A percentile compares a stretch with the other conserved stretches of the same genome.
phyloP scores from a whole-genome alignment of 2,888 invertebrate species.

The Drosophila buzzatii region DNA sequence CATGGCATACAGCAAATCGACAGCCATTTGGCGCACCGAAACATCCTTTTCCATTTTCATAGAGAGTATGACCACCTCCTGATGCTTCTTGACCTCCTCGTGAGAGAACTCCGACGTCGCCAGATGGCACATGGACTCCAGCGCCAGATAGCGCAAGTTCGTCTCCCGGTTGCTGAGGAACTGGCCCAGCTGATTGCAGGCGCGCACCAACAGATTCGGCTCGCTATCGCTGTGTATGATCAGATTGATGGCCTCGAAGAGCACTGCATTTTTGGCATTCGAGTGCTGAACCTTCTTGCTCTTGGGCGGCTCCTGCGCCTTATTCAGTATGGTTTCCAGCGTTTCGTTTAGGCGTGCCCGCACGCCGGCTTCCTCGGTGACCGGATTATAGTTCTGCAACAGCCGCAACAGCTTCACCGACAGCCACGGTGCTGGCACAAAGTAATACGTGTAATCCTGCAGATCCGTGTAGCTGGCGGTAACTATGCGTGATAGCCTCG shows the following conservation, averaged over 20 bases:
- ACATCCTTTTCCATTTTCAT: constrained; percentile 99
- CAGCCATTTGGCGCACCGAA: constrained; percentile 98
- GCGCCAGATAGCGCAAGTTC: constrained; percentile 97
- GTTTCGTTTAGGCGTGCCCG: constrained; percentile 98
- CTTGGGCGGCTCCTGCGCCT: constrained; percentile 99
- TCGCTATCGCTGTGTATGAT: constrained; percentile 99
- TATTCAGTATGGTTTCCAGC: constrained; percentile 98
- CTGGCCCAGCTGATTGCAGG: constrained; percentile 99
- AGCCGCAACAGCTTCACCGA: constrained; percentile 98
- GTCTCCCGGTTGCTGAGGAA: constrained; percentile 99
- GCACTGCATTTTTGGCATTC: constrained; percentile 99
- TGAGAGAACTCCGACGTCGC: constrained; percentile 99
- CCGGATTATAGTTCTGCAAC: constrained; percentile 99
- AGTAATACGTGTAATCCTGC: constrained; percentile 99
- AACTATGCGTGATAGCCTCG: constrained; percentile 98
- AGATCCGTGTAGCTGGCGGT: constrained; percentile 99
- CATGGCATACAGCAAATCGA: constrained; percentile 99
- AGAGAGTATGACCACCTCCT: constrained; percentile 99
- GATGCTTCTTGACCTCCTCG: constrained; percentile 99
- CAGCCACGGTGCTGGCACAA: constrained; percentile 99
- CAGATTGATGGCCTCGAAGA: constrained; percentile 99
- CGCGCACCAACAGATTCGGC: constrained; percentile 97
- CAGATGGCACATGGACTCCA: constrained; percentile 99
- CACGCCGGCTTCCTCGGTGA: constrained; percentile 98
- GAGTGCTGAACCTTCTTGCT: constrained; percentile 99